Base-by-base conservation (phyloP, 2,113 vertebrate genomes). In the Philantomba maxwellii region DNA sequence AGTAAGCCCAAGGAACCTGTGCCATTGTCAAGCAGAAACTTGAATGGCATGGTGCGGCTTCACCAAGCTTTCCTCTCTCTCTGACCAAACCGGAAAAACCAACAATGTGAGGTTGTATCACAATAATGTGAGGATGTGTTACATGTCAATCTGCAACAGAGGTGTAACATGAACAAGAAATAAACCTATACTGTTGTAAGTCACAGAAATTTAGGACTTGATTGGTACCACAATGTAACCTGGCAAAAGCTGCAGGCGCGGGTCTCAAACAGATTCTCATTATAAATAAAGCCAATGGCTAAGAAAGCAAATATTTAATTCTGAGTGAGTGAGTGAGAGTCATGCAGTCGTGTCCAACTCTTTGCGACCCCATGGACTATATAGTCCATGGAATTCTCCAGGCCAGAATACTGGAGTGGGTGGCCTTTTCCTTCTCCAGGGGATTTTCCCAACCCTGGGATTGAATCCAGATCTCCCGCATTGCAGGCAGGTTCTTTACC, bases 301-400 rank as follows among this genome's bases (percentile, higher is more conserved):
- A 66, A 85, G 57, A 96, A 93, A 82, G 30, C 57, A 88, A 94
- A 87, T 84, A 95, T 94, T 95, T 96, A 64, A 90, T 55, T 92
- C 26, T 60, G 28, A 60, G 13, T 30, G 26, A 28, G 26, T 60
- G 58, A 30, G 58, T 60, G 25, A 60, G 58, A 60, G 58, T 60
- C 58, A 60, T 0, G 12, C 5, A 30, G 26, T 60, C 12, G 5
- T 60, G 26, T 60, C 58, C 58, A 60, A 13, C 26, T 60, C 58
- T 60, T 60, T 60, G 58, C 5, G 1, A 60, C 26, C 58, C 58
- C 26, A 43, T 43, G 39, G 39, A 43, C 39, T 43, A 43, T 43
- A 43, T 43, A 43, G 39, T 43, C 39, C 39, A 28, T 60, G 58
- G 5, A 30, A 60, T 60, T 60, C 12, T 60, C 58, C 58, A 60